phyloP scores from a whole-genome alignment of 2,797 vertebrate genomes.

The Allobates femoralis region DNA sequence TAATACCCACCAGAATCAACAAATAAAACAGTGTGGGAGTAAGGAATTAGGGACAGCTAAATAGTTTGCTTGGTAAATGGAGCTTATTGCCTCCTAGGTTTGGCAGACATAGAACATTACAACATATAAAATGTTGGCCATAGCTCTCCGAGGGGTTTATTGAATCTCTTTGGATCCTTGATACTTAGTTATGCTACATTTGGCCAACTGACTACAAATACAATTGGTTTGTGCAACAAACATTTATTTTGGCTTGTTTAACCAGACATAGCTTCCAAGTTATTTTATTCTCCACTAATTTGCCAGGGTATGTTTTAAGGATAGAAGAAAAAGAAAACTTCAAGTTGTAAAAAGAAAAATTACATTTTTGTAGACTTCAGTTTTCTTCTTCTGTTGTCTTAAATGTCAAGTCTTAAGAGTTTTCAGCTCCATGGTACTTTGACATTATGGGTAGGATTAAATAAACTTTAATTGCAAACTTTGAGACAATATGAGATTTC shows the following conservation, averaged over 20 bases:
- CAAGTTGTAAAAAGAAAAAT: slow-evolving; percentile 28
- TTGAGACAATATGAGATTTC: slow-evolving; percentile 23
- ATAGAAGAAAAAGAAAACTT: neutral
- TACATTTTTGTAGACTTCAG: slow-evolving; percentile 19
- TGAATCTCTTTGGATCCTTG: slow-evolving; percentile 47
- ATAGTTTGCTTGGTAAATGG: slow-evolving; percentile 46
- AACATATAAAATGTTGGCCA: slow-evolving; percentile 54
- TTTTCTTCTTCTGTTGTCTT: slow-evolving; percentile 10
- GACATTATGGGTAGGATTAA: slow-evolving; percentile 44
- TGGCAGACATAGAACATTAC: slow-evolving; percentile 54
- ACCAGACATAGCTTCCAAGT: slow-evolving; percentile 28
- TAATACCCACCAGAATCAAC: slow-evolving; percentile 3
- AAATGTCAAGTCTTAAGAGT: slow-evolving; percentile 30
- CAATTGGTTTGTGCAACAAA: slow-evolving; percentile 57
- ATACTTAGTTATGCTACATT: slow-evolving; percentile 60
- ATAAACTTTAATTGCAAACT: neutral
- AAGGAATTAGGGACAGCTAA: slow-evolving; percentile 33
- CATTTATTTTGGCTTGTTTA: slow-evolving; percentile 58
- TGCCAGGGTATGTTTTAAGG: slow-evolving; percentile 43
- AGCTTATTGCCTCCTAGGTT: slow-evolving; percentile 54
- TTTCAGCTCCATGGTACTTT: slow-evolving; percentile 11
- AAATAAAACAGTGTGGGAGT: slow-evolving; percentile 35
- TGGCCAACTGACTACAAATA: slow-evolving; percentile 49
- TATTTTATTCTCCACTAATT: slow-evolving; percentile 14
- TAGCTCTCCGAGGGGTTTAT: slow-evolving; percentile 49